Evolutionary conservation across 2,888 invertebrate species (phyloP), one percentile per base, ranked within the genome.

Genomic region (Actias luna): DNA sequence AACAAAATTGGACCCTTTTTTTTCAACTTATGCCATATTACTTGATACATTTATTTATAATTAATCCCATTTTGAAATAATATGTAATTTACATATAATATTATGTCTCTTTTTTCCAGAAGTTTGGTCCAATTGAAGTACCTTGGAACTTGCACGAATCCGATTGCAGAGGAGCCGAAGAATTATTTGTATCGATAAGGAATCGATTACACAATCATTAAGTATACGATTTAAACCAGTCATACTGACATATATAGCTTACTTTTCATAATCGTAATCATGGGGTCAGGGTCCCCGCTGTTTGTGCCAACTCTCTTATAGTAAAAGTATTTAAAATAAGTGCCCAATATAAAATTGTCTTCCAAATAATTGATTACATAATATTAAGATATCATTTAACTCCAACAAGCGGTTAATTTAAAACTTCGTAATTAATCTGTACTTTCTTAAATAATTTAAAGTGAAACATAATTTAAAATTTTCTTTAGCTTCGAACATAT

Each of bases 81-180:
- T 10, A 39, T n/a, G 7, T 18, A 46, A 46, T 22, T 22, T 1
- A 22, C 22, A 46, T 1, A 22, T 22, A 10, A 22, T 25, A 25
- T 50, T 50, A 8, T 22, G 16, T 39, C 31, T 61, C 25, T 35
- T 65, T 63, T 68, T 89, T 87, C 4, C 88, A 93, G 93, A 83
- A 95, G 96, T 76, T 87, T 95, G 72, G 97, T 98, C 58, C 93
- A 94, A 70, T 93, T 96, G 83, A 95, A 96, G 79, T 95, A 97
- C 78, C 94, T 96, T 79, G 98, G 98, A 58, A 95, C 97, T 27
- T 98, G 98, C 88, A 96, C 97, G 59, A 95, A 97, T 70, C 97
- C 97, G 2, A 94, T 96, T 61, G 96, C 96, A 70, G 96, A 97
- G 80, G 95, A 95, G 75, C 96, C 97, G 68, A 97, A 97, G 83